Conservation (phyloP, 2,113 vertebrate genomes). For the Halcyon malimbica region DNA sequence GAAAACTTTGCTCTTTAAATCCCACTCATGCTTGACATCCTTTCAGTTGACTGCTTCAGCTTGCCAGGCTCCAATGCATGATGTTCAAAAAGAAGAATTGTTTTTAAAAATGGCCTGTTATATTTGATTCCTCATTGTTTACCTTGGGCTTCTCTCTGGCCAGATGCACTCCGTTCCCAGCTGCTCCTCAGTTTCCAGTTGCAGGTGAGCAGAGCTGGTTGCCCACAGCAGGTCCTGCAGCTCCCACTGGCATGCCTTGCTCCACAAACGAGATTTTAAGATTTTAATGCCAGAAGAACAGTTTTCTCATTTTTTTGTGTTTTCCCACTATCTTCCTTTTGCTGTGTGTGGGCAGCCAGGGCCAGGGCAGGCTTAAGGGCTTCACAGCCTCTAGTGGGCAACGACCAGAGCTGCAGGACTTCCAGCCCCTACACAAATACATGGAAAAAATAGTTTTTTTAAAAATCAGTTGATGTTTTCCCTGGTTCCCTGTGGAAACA, state of each 20-base stretch:
- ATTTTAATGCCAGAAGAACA: neutral
- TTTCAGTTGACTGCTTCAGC: neutral
- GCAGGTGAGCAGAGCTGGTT: neutral
- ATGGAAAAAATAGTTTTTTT: neutral
- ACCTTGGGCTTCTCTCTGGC: neutral
- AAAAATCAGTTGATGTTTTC: neutral
- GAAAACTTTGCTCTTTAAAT: neutral
- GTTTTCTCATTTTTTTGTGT: neutral
- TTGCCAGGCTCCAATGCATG: neutral
- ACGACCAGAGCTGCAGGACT: slow-evolving; percentile 45
- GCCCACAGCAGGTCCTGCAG: neutral
- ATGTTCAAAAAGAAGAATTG: neutral
- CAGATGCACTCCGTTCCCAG: neutral
- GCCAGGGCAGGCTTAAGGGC: slow-evolving; percentile 32
- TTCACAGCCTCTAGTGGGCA: slow-evolving; percentile 78
- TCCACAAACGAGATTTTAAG: neutral
- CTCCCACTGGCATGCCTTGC: neutral
- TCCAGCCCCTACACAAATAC: neutral
- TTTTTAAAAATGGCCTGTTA: neutral
- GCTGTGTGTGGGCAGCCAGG: neutral
- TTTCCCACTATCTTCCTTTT: neutral
- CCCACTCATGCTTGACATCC: neutral
- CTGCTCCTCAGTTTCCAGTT: neutral
- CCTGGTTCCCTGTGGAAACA: neutral
- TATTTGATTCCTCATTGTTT: neutral